Evolutionary conservation across 2,888 invertebrate genomes (phyloP).

Genomic region (Hymenopus coronatus): DNA sequence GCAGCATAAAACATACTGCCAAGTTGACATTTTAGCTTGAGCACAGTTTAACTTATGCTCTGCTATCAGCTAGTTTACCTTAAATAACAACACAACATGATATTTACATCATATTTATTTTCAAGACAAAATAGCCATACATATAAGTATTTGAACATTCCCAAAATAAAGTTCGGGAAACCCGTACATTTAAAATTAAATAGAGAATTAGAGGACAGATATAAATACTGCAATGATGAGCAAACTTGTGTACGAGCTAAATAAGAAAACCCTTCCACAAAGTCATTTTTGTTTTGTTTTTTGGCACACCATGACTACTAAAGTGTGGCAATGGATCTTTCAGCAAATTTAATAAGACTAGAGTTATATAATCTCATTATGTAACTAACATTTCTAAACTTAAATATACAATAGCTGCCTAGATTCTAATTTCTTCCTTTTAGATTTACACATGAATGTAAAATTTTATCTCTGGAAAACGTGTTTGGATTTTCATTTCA

Average conservation of each 20-base stretch:
- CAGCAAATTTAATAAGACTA: background rate
- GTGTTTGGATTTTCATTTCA: background rate
- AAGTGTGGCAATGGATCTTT: background rate
- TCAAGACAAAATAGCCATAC: constrained; percentile 1
- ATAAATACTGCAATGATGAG: constrained; percentile 14
- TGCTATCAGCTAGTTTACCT: no score
- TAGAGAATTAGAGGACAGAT: background rate
- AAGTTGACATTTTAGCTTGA: no score
- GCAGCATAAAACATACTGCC: no score
- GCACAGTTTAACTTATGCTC: no score
- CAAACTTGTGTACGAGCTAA: background rate
- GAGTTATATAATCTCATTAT: background rate
- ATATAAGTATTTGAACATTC: constrained; percentile 6
- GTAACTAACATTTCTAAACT: background rate
- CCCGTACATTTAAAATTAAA: background rate
- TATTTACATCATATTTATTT: constrained; percentile 1
- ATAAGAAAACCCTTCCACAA: background rate
- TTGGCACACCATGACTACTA: constrained; percentile 1
- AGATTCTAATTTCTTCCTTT: background rate
- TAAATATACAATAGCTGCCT: background rate
- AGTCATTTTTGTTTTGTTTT: background rate
- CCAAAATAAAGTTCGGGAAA: background rate
- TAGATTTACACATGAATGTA: background rate
- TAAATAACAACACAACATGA: background rate
- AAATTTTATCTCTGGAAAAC: background rate